Percentiles rank a stretch among this genome's conserved stretches.
Evolutionary conservation across 2,797 vertebrate species (phyloP).

Genomic region (Perdix hodgsoniae): DNA sequence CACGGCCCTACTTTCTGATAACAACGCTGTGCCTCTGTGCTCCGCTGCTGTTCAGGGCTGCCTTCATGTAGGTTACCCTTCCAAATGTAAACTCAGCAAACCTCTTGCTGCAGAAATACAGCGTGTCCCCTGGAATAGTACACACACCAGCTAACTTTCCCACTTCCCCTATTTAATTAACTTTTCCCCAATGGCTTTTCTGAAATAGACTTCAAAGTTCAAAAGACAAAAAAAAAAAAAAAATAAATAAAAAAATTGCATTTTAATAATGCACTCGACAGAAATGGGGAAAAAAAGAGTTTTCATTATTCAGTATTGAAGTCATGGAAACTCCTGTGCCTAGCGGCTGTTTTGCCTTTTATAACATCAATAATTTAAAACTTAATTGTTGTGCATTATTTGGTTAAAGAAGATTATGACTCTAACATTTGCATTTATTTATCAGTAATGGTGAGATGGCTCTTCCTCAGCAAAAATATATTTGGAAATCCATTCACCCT

Average conservation of each 20-base stretch:
- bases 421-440: constrained; percentile 59
- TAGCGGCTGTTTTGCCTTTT: constrained; percentile 45
- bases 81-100: not conserved
- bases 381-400: constrained; percentile 66
- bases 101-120: not conserved
- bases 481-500: constrained; percentile 58
- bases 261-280: constrained; percentile 50
- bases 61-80: not conserved
- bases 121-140: constrained; percentile 3
- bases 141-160: constrained; percentile 17
- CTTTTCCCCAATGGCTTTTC: constrained; percentile 39
- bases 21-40: not conserved
- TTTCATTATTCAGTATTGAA: constrained; percentile 53
- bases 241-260: not conserved
- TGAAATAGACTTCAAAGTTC: constrained; percentile 61
- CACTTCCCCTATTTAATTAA: constrained; percentile 39
- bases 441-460: constrained; percentile 36
- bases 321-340: constrained; percentile 53
- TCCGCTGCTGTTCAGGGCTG: not conserved
- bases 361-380: constrained; percentile 70
- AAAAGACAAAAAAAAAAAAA: not conserved
- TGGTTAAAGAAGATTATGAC: constrained; percentile 62
- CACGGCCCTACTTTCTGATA: not conserved
- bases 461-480: constrained; percentile 22
- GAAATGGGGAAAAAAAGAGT: not conserved